Percentiles rank a stretch among this genome's conserved stretches.
Evolutionary conservation across 2,113 vertebrate species (phyloP).

Genomic region (Heloderma charlesbogerti): DNA sequence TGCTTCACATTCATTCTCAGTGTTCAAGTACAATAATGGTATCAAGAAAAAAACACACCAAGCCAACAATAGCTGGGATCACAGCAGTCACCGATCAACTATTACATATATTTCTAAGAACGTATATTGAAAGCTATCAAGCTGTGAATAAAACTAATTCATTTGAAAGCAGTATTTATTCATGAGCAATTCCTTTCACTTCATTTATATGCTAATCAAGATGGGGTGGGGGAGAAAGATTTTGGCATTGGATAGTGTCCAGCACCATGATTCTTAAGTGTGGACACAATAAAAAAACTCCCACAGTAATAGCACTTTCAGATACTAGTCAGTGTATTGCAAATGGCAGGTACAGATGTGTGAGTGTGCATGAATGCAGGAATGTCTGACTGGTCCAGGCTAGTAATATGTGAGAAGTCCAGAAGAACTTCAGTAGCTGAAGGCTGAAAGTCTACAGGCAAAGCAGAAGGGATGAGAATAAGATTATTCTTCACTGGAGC

Average conservation of each 20-base stretch:
- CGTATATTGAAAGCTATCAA: conserved; percentile 33
- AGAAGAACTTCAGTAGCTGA: background rate
- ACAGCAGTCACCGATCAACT: conserved; percentile 43
- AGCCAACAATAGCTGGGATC: conserved; percentile 39
- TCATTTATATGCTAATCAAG: conserved; percentile 39
- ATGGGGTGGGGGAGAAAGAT: conserved; percentile 6
- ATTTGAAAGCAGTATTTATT: conserved; percentile 54
- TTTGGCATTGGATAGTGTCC: conserved; percentile 9
- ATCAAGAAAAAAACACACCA: conserved; percentile 54
- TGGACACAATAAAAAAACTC: conserved; percentile 24
- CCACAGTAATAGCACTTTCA: conserved; percentile 19
- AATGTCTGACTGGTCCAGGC: background rate
- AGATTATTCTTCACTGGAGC: background rate
- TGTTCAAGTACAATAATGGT: conserved; percentile 32
- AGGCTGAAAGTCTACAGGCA: background rate
- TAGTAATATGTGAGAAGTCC: background rate
- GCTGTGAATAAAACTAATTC: conserved; percentile 54
- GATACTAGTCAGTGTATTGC: background rate
- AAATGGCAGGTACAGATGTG: background rate
- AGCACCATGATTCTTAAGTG: background rate
- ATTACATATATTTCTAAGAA: conserved; percentile 48
- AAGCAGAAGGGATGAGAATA: background rate
- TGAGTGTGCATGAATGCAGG: background rate
- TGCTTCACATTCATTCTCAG: conserved; percentile 40
- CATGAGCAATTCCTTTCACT: conserved; percentile 46